Evolutionary conservation across 2,888 invertebrate species (phyloP).

Genomic region (Catonia carolina): DNA sequence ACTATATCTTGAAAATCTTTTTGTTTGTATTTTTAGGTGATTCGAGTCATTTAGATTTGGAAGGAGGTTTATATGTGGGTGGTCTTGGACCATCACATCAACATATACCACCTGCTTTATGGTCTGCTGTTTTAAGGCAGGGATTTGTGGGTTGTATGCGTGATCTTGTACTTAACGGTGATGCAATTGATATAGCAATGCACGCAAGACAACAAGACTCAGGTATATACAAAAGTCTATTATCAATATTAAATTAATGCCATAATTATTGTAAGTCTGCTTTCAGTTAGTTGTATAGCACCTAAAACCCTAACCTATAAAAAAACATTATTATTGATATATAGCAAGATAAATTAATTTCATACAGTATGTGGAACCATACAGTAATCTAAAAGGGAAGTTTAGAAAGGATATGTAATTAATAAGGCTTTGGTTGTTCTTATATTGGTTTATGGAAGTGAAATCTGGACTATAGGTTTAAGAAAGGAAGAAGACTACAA

Average conservation of each 20-base stretch:
- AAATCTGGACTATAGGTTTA: too few relatives aligned
- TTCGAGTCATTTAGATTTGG: constrained; percentile 79
- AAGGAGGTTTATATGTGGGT: constrained; percentile 82
- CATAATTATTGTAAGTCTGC: too few relatives aligned
- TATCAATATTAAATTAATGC: too few relatives aligned
- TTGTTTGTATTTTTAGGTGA: constrained; percentile 63
- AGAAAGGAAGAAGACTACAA: too few relatives aligned
- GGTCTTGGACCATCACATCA: constrained; percentile 72
- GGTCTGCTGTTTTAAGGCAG: constrained; percentile 82
- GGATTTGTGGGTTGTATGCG: constrained; percentile 93
- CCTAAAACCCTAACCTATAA: too few relatives aligned
- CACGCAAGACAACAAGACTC: constrained; percentile 87
- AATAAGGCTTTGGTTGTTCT: too few relatives aligned
- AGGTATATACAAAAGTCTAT: constrained; percentile 48
- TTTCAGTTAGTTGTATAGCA: too few relatives aligned
- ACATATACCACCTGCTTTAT: constrained; percentile 76
- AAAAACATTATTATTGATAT: not conserved
- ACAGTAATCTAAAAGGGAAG: too few relatives aligned
- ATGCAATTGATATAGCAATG: constrained; percentile 80
- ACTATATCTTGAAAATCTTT: too few relatives aligned
- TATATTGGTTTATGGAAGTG: too few relatives aligned
- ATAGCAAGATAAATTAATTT: not conserved
- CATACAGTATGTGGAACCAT: not conserved
- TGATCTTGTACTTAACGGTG: constrained; percentile 80
- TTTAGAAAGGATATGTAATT: too few relatives aligned